Evolutionary conservation across 2,888 invertebrate species (phyloP), one percentile per base, ranked within the genome.

Genomic region (Gnatocerus cornutus): DNA sequence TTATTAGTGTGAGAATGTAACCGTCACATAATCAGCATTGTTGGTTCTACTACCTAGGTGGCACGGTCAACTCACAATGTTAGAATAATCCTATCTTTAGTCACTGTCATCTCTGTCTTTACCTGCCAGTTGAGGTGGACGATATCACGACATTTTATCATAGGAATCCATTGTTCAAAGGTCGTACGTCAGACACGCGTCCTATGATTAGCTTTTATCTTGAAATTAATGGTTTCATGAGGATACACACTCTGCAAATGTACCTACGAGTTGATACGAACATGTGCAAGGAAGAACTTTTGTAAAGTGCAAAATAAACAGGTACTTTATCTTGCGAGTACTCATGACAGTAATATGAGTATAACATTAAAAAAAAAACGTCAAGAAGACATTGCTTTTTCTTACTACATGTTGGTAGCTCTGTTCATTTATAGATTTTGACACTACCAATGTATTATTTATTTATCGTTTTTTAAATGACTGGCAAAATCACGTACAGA

Each of bases 21-120:
- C 62, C 37, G 16, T 48, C 12, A 12, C 64, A 41, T 53, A 53
- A 63, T 63, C 63, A 53, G 12, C 53, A 48, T 50, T 50, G 37
- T 50, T 50, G 10, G 13, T 45, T 27, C 12, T 33, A 13, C 64
- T 55, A 53, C 64, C 53, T 64, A 64, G 64, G 64, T 64, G 64
- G 64, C 55, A 64, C 37, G 62, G 53, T 53, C 63, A 43, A 6
- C 37, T 41, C 52, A 43, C 63, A 21, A 53, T 29, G 55, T 50
- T 37, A 39, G 39, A 62, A 59, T 59, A 46, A 59, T 59, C 59
- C 59, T 30, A 59, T 45, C 59, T 59, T 59, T 9, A 46, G 45
- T 8, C 33, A 41, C 59, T 59, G 59, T 46, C 59, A 14, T 14
- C 59, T 45, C 5, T 52, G 29, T 45, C 46, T 59, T 46, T 59